Evolutionary conservation across 2,888 invertebrate species (phyloP), one percentile per base, ranked within the genome.

Genomic region (Cartodere bifasciata): DNA sequence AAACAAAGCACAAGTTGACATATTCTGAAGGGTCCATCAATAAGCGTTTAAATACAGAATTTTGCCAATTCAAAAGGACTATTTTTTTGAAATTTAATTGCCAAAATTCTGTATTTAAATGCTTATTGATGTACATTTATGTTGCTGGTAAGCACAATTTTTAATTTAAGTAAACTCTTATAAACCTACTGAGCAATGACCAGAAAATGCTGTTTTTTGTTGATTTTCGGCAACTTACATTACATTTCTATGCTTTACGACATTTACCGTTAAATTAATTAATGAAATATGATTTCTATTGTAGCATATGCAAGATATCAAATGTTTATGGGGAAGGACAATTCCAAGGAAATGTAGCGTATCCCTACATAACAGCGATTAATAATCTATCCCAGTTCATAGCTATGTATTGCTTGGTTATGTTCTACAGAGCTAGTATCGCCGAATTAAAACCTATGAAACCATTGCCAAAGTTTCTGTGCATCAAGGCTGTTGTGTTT

Each of bases 401-500:
- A 37, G 94, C 94, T 11, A 92, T 95, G 92, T 95, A 95, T 50
- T 91, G 91, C 53, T 65, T 95, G 35, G 85, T 94, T 13, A 67
- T 95, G 40, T 95, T 95, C 61, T 95, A 95, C 55, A 75, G 73
- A 58, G 91, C 91, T 3, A 90, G 86, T 56, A 73, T 75, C 48
- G 73, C 79, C 32, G 88, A 91, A 57, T 62, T 95, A 26, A 74
- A 75, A 45, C 91, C 92, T 4, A 90, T 95, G 83, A 82, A 80
- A 52, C 95, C 95, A 1, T 70, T 95, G 41, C 85, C 88, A 26
- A 95, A 95, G 62, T 94, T 95, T 64, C 66, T 95, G 30, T 94
- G 94, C 60, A 92, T 95, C 46, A 95, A 95, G 65, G 88, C 91
- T 43, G 92, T 95, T 31, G 91, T 95, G 13, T 95, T 95, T 67